phyloP scores from a whole-genome alignment of 1,140 invertebrate species.

The Aporrectodea caliginosa region DNA sequence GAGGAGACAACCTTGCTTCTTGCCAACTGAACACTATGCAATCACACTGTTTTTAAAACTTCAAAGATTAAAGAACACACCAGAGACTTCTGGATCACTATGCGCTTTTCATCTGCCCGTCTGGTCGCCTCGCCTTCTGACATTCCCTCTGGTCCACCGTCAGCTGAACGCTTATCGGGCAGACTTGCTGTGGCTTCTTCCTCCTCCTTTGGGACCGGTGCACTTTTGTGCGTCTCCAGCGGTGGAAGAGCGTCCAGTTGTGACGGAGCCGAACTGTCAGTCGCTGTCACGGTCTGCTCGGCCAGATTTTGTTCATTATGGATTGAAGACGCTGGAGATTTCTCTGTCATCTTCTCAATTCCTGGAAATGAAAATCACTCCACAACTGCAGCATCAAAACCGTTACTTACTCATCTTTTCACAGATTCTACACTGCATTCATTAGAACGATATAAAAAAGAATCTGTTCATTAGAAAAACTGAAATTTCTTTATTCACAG shows the following conservation, averaged over 20 bases:
- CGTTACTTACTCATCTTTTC: too few species aligned
- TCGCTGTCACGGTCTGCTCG: conserved; percentile 38
- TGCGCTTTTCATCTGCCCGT: conserved; percentile 34
- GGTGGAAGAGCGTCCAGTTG: neutral
- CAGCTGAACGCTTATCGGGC: conserved; percentile 21
- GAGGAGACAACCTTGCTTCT: too few species aligned
- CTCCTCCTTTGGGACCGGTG: conserved; percentile 38
- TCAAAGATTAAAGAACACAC: neutral
- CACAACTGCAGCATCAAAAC: too few species aligned
- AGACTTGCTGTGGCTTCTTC: conserved; percentile 37
- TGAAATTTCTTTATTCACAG: too few species aligned
- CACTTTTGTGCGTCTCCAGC: neutral
- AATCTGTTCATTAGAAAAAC: too few species aligned
- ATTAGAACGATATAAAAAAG: too few species aligned
- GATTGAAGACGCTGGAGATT: conserved; percentile 51
- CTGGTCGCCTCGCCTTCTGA: conserved; percentile 18
- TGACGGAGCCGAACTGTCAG: conserved; percentile 37
- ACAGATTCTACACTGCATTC: too few species aligned
- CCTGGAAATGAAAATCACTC: conserved; percentile 57
- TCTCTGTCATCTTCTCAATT: conserved; percentile 91
- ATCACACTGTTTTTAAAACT: too few species aligned
- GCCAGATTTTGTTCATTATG: conserved; percentile 44
- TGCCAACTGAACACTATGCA: too few species aligned
- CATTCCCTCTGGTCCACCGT: conserved; percentile 27
- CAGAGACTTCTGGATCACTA: neutral